A percentile compares a stretch with the other conserved stretches of the same genome.
These are phyloP conservation scores for Sitta carolinensis DNA, from an alignment of 2,797 vertebrate genomes.

Conservation along the genomic window DNA sequence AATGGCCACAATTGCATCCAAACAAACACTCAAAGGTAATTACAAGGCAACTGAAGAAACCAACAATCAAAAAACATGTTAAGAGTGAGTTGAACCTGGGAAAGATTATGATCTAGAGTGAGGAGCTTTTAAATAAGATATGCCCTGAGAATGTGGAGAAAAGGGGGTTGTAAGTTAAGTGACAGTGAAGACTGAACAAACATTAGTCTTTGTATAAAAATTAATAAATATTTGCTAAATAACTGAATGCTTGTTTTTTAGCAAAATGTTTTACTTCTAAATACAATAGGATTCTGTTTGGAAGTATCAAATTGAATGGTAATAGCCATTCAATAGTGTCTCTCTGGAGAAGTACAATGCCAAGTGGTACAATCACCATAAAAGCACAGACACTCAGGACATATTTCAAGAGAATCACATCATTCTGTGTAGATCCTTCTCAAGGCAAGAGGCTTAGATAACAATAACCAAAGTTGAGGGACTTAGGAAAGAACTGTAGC, in stretches of 20 bases:
- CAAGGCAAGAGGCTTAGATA: background rate
- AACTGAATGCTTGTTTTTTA: rapidly evolving
- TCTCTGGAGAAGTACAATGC: background rate
- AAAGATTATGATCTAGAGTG: background rate
- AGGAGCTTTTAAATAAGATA: background rate
- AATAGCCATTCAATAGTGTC: background rate
- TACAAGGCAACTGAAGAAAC: background rate
- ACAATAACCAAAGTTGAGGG: background rate
- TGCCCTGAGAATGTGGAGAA: background rate
- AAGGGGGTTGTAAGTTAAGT: background rate
- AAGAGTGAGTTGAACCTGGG: background rate
- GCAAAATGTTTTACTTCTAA: background rate
- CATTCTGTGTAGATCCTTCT: background rate
- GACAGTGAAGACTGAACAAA: background rate
- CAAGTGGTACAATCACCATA: background rate
- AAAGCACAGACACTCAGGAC: background rate
- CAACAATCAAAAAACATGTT: background rate
- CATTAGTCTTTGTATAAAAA: background rate
- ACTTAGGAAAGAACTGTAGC: background rate
- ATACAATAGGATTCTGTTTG: background rate
- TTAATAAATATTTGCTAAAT: background rate
- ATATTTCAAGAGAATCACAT: background rate
- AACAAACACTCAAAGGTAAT: background rate
- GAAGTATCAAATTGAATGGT: background rate
- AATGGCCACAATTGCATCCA: background rate